Conservation (phyloP, 2,797 vertebrate species). For the Peromyscus nudipes region DNA sequence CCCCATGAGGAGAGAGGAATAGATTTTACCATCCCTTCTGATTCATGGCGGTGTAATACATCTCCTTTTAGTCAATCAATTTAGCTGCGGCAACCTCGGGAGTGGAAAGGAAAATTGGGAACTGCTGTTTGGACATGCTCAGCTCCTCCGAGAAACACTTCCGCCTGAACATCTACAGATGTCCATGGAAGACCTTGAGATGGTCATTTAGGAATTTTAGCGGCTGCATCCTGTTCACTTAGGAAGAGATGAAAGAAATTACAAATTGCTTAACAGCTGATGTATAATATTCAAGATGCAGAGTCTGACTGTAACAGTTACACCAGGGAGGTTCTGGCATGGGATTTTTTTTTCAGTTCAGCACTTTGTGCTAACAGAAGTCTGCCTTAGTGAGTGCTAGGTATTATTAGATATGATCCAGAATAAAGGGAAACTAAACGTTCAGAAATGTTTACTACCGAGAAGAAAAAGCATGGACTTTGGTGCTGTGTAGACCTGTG, state of each 20-base stretch:
- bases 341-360: slow-evolving; percentile 42
- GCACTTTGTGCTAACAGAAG: slow-evolving; percentile 46
- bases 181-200: slow-evolving; percentile 79
- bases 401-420: slow-evolving; percentile 38
- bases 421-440: slow-evolving; percentile 18
- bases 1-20: slow-evolving; percentile 45
- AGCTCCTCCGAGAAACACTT: slow-evolving; percentile 68
- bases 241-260: slow-evolving; percentile 75
- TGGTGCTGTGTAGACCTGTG: not conserved
- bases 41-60: slow-evolving; percentile 62
- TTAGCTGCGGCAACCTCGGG: slow-evolving; percentile 64
- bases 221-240: slow-evolving; percentile 60
- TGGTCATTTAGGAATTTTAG: slow-evolving; percentile 67
- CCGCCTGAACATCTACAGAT: slow-evolving; percentile 64
- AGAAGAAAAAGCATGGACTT: not conserved
- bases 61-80: slow-evolving; percentile 58
- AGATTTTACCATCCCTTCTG: slow-evolving; percentile 58
- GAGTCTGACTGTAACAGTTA: slow-evolving; percentile 62
- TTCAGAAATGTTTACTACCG: not conserved
- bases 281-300: slow-evolving; percentile 69
- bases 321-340: slow-evolving; percentile 69
- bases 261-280: slow-evolving; percentile 75
- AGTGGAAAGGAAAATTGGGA: slow-evolving; percentile 11
- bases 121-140: slow-evolving; percentile 53
- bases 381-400: not conserved